Base-by-base conservation (phyloP, 2,888 invertebrate species). In the Rhynchonema sp. region DNA sequence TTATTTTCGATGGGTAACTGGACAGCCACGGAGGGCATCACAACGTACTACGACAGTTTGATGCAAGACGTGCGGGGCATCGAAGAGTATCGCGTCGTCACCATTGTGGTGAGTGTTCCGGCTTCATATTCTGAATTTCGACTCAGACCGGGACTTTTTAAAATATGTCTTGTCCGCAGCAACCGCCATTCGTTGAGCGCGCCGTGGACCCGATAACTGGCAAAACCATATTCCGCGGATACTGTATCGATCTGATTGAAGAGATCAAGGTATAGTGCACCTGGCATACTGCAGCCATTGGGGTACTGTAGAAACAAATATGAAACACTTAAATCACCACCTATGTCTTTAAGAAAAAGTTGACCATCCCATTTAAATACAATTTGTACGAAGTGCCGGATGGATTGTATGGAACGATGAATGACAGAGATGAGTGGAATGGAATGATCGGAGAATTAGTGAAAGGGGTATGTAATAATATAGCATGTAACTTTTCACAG, bases 161-260 rank as follows among this genome's bases (percentile, higher is more conserved):
- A n/a, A n/a, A n/a, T n/a, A n/a, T n/a, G n/a, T n/a, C n/a, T n/a
- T n/a, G n/a, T n/a, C n/a, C n/a, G 26, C 66, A 79, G 77, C 76
- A 77, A 67, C 76, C 77, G 1, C 79, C 79, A 1, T 80, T 79
- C 66, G 72, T 80, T 22, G 75, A 69, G 58, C 63, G 62, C 6
- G 63, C 61, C 3, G 60, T 62, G 1, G 65, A 68, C 30, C 63
- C 62, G 27, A 56, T 63, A 13, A 58, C 59, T 9, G 66, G 60
- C 2, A 46, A 59, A 6, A 61, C 22, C 13, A 67, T 64, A 56
- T 66, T 67, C 46, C 70, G 67, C 67, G 67, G 96, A 9, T 96
- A 92, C 73, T 96, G 94, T 73, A 87, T 94, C 63, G 94, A 96
- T 71, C 79, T 96, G 26, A 83, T 96, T 46, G 81, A 90, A 66